Percentiles rank a stretch among this genome's conserved stretches.
phyloP scores from a whole-genome alignment of 2,888 invertebrate genomes.

The Phyllotreta striolata region DNA sequence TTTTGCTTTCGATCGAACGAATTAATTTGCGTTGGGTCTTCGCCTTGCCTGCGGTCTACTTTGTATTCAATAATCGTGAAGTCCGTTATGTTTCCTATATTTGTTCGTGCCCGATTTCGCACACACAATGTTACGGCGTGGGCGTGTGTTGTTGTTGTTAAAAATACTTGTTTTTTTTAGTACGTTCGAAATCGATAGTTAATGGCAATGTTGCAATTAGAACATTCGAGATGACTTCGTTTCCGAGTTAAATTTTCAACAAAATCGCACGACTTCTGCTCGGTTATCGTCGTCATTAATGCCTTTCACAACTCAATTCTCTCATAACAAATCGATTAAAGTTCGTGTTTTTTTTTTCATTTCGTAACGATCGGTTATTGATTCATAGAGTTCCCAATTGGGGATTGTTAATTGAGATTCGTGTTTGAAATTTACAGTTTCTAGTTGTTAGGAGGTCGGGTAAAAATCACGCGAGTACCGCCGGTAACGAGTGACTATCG shows the following conservation, averaged over 20 bases:
- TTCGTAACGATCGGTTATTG: conserved; percentile 5
- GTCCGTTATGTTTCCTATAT: conserved; percentile 38
- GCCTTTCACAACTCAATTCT: not conserved
- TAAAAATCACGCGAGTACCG: conserved; percentile 16
- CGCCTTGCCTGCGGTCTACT: conserved; percentile 29
- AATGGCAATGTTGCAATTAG: too few relatives aligned
- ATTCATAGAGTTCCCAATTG: conserved; percentile 6
- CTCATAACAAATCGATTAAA: not conserved
- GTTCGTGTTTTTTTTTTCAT: not conserved
- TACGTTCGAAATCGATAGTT: not conserved
- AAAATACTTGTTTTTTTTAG: conserved; percentile 3
- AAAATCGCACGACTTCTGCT: too few relatives aligned
- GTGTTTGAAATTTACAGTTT: conserved; percentile 18
- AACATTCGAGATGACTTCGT: too few relatives aligned
- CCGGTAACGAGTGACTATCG: not conserved
- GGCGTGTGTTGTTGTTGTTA: conserved; percentile 25
- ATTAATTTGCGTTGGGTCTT: conserved; percentile 21
- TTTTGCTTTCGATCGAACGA: conserved; percentile 5
- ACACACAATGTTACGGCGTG: conserved; percentile 16
- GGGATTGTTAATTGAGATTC: conserved; percentile 13
- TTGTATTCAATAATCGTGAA: conserved; percentile 39
- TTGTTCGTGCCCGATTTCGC: conserved; percentile 29
- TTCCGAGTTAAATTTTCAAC: too few relatives aligned
- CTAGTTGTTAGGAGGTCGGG: conserved; percentile 7
- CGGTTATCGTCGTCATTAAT: too few relatives aligned